A percentile compares a stretch with the other conserved stretches of the same genome.
phyloP scores from a whole-genome alignment of 2,797 vertebrate species.

The Tapera naevia region DNA sequence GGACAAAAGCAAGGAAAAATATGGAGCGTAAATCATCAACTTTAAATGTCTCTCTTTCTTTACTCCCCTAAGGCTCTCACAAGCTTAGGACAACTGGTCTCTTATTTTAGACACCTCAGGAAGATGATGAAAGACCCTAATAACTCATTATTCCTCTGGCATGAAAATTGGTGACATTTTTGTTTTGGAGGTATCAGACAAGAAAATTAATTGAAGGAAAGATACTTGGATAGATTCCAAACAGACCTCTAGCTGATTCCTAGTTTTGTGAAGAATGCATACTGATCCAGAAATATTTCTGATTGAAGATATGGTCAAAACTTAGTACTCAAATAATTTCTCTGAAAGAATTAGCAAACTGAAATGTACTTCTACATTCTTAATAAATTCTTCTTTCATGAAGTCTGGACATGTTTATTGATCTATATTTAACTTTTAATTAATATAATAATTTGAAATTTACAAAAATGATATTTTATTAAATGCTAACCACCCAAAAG shows the following conservation, averaged over 20 bases:
- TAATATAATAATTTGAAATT: background rate
- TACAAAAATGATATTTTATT: background rate
- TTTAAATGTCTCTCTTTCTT: background rate
- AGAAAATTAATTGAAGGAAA: background rate
- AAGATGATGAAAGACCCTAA: background rate
- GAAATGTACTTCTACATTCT: background rate
- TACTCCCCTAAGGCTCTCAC: background rate
- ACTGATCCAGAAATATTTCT: background rate
- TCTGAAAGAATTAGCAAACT: background rate
- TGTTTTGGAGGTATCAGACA: background rate
- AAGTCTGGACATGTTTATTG: background rate
- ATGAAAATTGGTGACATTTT: background rate
- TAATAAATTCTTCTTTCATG: background rate
- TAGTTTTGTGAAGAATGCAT: background rate
- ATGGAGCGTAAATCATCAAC: background rate
- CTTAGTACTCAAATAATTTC: background rate
- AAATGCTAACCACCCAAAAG: background rate
- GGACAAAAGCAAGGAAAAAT: background rate
- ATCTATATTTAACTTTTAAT: background rate
- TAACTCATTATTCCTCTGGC: background rate
- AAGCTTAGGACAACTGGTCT: background rate
- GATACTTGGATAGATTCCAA: background rate
- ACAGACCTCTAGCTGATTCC: background rate
- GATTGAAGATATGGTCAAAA: background rate
- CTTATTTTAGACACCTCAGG: background rate